A percentile compares a stretch with the other conserved stretches of the same genome.
These are phyloP conservation scores for Pseudopleuronectes americanus DNA, from an alignment of 2,797 vertebrate genomes.

Conservation along the genomic window DNA sequence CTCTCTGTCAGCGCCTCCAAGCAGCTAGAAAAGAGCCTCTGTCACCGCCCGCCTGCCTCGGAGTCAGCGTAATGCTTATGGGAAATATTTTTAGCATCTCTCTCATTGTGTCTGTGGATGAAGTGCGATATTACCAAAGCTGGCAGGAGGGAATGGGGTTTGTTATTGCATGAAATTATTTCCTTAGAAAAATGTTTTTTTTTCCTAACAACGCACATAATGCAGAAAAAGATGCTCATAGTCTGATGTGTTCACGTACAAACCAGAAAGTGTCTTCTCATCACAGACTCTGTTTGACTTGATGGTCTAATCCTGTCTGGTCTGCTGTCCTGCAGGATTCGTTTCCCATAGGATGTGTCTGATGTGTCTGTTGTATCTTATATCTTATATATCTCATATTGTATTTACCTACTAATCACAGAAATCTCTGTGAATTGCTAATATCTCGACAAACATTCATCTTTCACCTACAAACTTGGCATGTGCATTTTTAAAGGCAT, in stretches of 20 bases:
- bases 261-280: too few species aligned
- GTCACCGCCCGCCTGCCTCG: constrained; percentile 55
- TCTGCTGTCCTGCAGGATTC: background rate
- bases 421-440: too few species aligned
- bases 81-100: constrained; percentile 55
- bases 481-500: too few species aligned
- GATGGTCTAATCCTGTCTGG: background rate
- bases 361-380: too few species aligned
- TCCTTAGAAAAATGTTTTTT: background rate
- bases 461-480: too few species aligned
- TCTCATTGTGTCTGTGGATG: constrained; percentile 45
- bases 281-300: too few species aligned
- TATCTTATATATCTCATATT: too few species aligned
- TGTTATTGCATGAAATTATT: constrained; percentile 4
- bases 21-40: constrained; percentile 63
- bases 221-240: too few species aligned
- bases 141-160: constrained; percentile 2
- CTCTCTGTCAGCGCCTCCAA: constrained; percentile 72
- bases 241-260: too few species aligned
- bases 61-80: constrained; percentile 40
- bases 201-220: too few species aligned
- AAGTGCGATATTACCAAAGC: background rate
- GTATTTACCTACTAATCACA: too few species aligned
- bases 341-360: background rate
- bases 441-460: too few species aligned